phyloP scores from a whole-genome alignment of 2,797 vertebrate species.

The Coracias cyanogaster region DNA sequence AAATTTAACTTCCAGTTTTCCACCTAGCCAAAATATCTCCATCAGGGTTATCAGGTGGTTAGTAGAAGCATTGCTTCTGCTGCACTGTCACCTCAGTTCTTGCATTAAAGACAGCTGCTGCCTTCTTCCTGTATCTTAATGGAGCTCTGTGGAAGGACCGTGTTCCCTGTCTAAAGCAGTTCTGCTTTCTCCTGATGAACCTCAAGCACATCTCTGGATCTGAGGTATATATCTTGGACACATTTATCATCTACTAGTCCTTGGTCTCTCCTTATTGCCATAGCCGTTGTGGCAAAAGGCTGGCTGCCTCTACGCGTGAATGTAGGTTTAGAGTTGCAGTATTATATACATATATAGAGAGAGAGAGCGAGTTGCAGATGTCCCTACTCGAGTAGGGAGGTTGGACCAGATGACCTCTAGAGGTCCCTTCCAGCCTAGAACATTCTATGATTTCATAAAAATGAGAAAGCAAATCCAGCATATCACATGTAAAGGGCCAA shows the following conservation, averaged over 20 bases:
- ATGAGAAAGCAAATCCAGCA: background rate
- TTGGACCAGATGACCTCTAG: no score
- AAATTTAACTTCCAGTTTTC: background rate
- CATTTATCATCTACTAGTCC: background rate
- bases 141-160: background rate
- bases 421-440: no score
- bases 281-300: background rate
- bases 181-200: background rate
- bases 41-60: background rate
- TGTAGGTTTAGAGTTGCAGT: background rate
- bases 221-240: no score
- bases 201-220: background rate
- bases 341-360: no score
- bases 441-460: background rate
- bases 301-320: background rate
- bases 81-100: background rate
- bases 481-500: background rate
- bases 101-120: accelerated
- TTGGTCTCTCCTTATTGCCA: background rate
- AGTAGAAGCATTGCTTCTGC: background rate
- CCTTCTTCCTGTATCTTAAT: background rate
- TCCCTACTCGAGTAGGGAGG: no score
- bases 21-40: background rate
- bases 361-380: no score
- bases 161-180: background rate